Evolutionary conservation across 1,140 invertebrate genomes (phyloP).

Genomic region (Cydia splendana): DNA sequence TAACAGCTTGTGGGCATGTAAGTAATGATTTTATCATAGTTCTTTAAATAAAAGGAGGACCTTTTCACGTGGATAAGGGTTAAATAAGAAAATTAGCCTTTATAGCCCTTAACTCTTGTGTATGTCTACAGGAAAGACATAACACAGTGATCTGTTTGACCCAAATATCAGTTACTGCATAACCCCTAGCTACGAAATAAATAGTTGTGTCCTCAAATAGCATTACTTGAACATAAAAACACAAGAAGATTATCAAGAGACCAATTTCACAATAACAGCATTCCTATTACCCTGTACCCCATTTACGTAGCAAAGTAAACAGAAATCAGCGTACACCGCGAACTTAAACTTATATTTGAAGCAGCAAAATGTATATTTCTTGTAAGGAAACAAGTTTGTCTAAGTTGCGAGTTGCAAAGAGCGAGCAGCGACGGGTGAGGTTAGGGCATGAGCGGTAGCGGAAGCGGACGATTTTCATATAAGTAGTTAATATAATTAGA

Average conservation of each 20-base stretch:
- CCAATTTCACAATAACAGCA: constrained; percentile 16
- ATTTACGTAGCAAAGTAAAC: constrained; percentile 65
- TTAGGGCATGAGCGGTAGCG: constrained; percentile 24
- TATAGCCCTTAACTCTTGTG: too few relatives aligned
- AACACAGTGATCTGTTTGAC: too few relatives aligned
- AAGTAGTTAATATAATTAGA: neutral
- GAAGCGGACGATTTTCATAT: neutral
- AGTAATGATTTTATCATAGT: too few relatives aligned
- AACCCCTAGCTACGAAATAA: too few relatives aligned
- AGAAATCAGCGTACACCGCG: constrained; percentile 53
- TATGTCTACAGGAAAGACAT: too few relatives aligned
- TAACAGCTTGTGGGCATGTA: too few relatives aligned
- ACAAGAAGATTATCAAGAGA: neutral
- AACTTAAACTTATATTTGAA: constrained; percentile 61
- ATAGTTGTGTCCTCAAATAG: too few relatives aligned
- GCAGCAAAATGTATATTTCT: constrained; percentile 69
- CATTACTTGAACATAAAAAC: too few relatives aligned
- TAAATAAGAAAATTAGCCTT: too few relatives aligned
- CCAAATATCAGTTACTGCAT: too few relatives aligned
- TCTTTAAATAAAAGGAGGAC: too few relatives aligned
- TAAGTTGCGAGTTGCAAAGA: constrained; percentile 60
- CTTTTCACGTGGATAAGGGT: too few relatives aligned
- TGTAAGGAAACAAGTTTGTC: constrained; percentile 65
- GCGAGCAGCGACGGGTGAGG: constrained; percentile 36
- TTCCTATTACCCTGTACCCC: constrained; percentile 37